Base-by-base conservation (phyloP, 2,888 invertebrate species). In the Venustoraphidia nigricollis region DNA sequence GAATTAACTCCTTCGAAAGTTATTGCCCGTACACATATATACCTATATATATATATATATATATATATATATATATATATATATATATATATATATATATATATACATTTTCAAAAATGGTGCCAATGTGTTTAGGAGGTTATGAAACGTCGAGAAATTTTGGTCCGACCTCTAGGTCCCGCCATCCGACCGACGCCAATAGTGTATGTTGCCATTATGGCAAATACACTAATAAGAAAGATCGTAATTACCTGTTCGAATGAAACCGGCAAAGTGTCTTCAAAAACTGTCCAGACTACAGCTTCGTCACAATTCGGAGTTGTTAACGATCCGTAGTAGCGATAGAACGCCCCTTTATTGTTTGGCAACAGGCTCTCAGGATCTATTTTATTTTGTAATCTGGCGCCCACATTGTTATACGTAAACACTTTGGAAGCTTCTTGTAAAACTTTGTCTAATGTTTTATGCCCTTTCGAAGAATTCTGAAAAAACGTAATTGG, bases 311-410 rank as follows among this genome's bases (percentile, higher is more conserved):
- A 87, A 41, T 67, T 68, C 9, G 86, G 86, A 0, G 85, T 84
- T 3, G 86, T 86, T 53, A 87, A 66, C 0, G 86, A 86, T 0
- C 86, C 86, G 2, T 74, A 65, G 59, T 86, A 86, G 34, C 79
- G 71, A 62, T 73, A 83, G 58, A 75, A 81, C 0, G 65, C 63
- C 1, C 67, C 65, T 14, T 65, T 64, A 54, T 76, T 67, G 17
- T 69, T 65, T 6, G 79, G 78, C 38, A 85, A 56, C 46, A 83
- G 68, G 10, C 70, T 65, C 14, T 69, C 57, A 1, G 69, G 63
- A 3, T 61, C 53, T 35, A 66, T 49, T 17, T 60, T 58, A 1
- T 52, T 50, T 34, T 6, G 27, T 27, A 27, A 50, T 3, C 52
- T 49, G 46, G 54, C 51, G 10, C 57, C 54, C 40, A 49, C 36